Percentiles rank a stretch among this genome's conserved stretches.
Evolutionary conservation across 2,888 invertebrate species (phyloP).

Genomic region (Ectobius pallidus): DNA sequence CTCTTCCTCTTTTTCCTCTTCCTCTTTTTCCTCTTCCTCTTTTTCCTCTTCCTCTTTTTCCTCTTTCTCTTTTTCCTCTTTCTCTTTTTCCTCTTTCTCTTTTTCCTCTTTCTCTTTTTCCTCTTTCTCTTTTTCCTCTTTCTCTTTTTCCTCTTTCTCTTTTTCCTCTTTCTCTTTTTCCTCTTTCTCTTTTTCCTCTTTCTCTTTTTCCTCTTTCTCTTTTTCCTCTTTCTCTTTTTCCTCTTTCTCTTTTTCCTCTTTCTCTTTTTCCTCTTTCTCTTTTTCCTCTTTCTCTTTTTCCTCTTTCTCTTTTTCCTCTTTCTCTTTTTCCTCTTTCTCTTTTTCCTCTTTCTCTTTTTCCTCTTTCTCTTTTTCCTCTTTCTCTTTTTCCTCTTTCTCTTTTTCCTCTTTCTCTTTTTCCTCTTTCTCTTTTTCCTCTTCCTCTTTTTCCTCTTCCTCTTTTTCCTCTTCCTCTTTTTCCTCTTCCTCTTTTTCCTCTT

Average conservation of each 20-base stretch:
- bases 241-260: neutral
- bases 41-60: no score
- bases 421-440: neutral
- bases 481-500: neutral
- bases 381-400: neutral
- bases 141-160: neutral
- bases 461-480: neutral
- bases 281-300: neutral
- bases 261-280: neutral
- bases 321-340: no score
- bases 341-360: neutral
- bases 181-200: no score
- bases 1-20: neutral
- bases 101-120: neutral
- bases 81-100: neutral
- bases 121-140: neutral
- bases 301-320: slow-evolving; percentile 13
- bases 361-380: neutral
- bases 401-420: neutral
- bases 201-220: neutral
- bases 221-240: neutral
- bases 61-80: no score
- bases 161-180: neutral
- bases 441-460: neutral
- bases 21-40: neutral